Percentiles rank a stretch among this genome's conserved stretches.
Conservation (phyloP, 2,888 invertebrate species). For the Troides aeacus region DNA sequence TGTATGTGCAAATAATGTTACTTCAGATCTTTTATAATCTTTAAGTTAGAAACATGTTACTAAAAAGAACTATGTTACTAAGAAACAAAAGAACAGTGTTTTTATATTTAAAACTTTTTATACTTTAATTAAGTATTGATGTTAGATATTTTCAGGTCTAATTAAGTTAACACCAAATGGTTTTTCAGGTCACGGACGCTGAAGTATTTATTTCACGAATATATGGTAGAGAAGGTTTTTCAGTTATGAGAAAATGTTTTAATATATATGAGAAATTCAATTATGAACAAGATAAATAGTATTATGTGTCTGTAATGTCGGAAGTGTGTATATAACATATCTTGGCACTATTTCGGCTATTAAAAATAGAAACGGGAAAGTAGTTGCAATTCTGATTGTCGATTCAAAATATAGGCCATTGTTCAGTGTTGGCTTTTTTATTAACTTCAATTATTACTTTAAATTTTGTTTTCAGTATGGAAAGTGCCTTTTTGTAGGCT, state of each 20-base stretch:
- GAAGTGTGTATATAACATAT: slow-evolving; percentile 7
- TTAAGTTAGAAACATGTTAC: no score
- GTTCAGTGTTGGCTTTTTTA: not conserved
- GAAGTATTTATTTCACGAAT: slow-evolving; percentile 1
- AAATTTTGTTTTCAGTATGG: no score
- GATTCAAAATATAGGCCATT: slow-evolving; percentile 1
- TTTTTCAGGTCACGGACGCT: slow-evolving; percentile 16
- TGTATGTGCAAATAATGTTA: no score
- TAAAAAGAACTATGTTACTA: not conserved
- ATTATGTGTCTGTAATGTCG: slow-evolving; percentile 4
- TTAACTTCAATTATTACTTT: no score
- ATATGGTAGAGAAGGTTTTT: not conserved
- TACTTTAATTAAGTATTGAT: not conserved
- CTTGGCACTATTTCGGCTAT: slow-evolving; percentile 12
- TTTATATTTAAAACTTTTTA: not conserved
- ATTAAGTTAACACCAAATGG: slow-evolving; percentile 4
- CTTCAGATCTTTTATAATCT: no score
- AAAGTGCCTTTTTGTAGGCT: no score
- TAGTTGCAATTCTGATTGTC: slow-evolving; percentile 11
- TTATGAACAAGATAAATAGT: not conserved
- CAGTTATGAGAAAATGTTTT: no score
- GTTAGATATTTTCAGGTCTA: slow-evolving; percentile 8
- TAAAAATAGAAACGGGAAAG: slow-evolving; percentile 18
- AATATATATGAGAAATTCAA: no score
- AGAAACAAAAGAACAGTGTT: not conserved